Base-by-base conservation (phyloP, 1,140 invertebrate genomes). In the Galendromus occidentalis region DNA sequence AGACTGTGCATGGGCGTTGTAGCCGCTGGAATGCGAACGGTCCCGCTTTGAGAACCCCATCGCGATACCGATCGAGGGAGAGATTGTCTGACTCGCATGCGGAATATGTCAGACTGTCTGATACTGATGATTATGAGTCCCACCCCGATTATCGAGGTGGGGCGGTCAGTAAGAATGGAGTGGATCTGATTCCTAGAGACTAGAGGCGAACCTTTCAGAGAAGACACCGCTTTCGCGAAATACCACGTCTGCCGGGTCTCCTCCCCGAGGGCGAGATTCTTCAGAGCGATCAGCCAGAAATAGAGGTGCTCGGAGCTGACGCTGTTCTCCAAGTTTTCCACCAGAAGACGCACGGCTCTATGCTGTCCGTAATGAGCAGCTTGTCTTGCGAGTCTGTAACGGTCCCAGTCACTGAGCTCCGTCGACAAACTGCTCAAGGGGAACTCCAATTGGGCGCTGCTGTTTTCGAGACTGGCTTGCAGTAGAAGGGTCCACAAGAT, bases 281-380 rank as follows among this genome's bases (percentile, higher is more conserved):
- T 71, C 18, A 95, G 76, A 5, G 86, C 86, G 0, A 83, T 81
- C 42, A 96, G 74, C 86, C 91, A 95, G 72, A 91, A 91, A 72
- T 92, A 85, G 44, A 88, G 82, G 72, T 91, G 85, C 72, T 96
- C 92, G 17, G 87, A 87, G 17, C 86, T 86, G 1, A 91, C 88
- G 17, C 68, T 66, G n/a, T 68, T 69, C 33, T 66, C 68, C 1
- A 75, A 44, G 28, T 66, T 64, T 22, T 67, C 66, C 65, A 75
- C 72, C 7, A 77, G 68, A 59, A 68, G 67, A 12, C 71, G 66
- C 14, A 76, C 77, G 29, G 76, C 68, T 25, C 70, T 66, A 71
- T 76, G 76, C 69, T 79, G 75, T 22, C 73, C 74, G 71, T 78
- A 85, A 76, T 86, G 79, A 9, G 88, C 81, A 1, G 88, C 88